Conservation (phyloP, 1,140 invertebrate genomes). For the Drosophila bocqueti region DNA sequence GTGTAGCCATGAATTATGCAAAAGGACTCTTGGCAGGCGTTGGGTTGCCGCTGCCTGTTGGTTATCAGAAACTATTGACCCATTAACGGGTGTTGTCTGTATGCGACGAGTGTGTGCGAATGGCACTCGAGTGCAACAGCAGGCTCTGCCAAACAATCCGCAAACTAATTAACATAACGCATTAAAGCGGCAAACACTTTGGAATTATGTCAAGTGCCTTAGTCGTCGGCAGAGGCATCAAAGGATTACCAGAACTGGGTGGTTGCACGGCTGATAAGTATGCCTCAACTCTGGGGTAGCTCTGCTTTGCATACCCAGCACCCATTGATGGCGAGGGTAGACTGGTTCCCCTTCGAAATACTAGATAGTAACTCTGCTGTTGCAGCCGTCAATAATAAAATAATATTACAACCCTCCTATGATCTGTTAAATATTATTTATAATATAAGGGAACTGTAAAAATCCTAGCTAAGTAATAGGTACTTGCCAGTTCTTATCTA, state of each 20-base stretch:
- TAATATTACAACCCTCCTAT: too few relatives aligned
- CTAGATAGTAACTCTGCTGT: too few relatives aligned
- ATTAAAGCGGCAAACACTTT: constrained; percentile 73
- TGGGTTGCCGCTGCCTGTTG: constrained; percentile 31
- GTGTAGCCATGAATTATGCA: constrained; percentile 73
- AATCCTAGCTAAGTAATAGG: neutral
- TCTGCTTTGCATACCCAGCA: neutral
- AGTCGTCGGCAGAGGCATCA: constrained; percentile 53
- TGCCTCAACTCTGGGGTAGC: neutral
- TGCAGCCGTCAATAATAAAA: too few relatives aligned
- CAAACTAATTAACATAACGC: constrained; percentile 81
- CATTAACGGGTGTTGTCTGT: constrained; percentile 68
- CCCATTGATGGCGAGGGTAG: neutral
- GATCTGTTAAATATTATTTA: neutral
- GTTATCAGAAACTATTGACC: constrained; percentile 80
- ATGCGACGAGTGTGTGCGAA: constrained; percentile 36
- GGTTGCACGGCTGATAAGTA: constrained; percentile 49
- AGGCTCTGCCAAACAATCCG: constrained; percentile 52
- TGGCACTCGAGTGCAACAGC: constrained; percentile 50
- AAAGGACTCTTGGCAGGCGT: constrained; percentile 57
- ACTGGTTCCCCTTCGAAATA: neutral
- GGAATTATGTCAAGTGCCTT: constrained; percentile 76
- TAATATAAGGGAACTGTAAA: too few relatives aligned
- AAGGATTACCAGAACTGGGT: constrained; percentile 62
- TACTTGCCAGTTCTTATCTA: neutral